Percentiles rank a stretch among this genome's conserved stretches.
Evolutionary conservation across 2,797 vertebrate species (phyloP).

Genomic region (Kryptopterus vitreolus): DNA sequence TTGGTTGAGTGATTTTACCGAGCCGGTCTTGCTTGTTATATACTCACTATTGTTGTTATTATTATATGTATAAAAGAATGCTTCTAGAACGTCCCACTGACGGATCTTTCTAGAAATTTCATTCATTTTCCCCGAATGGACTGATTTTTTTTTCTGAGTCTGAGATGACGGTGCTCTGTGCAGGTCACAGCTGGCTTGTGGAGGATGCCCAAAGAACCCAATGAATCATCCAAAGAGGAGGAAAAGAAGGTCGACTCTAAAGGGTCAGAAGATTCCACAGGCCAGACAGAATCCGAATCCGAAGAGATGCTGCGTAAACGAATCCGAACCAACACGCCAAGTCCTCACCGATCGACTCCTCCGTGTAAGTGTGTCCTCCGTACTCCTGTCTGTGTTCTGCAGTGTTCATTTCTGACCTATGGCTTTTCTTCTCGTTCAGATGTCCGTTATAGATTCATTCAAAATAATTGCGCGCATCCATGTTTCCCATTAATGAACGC

Average conservation of each 20-base stretch:
- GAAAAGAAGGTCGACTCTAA: conserved; percentile 64
- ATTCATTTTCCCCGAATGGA: background rate
- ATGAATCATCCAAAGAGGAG: conserved; percentile 67
- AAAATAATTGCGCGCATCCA: too few species aligned
- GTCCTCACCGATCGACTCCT: conserved; percentile 69
- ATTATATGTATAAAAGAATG: too few species aligned
- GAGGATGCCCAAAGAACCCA: conserved; percentile 85
- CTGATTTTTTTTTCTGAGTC: background rate
- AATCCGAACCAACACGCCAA: conserved; percentile 68
- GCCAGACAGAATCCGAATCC: conserved; percentile 59
- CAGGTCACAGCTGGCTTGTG: conserved; percentile 27
- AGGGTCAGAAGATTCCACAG: conserved; percentile 60
- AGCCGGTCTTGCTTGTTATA: too few species aligned
- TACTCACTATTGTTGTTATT: too few species aligned
- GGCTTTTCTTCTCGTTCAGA: background rate
- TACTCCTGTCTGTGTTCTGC: background rate
- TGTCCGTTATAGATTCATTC: too few species aligned
- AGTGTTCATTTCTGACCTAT: background rate
- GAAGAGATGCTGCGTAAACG: conserved; percentile 73
- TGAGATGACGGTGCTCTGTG: background rate
- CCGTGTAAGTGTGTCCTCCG: conserved; percentile 75
- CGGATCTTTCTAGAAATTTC: background rate
- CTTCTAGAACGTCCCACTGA: too few species aligned
- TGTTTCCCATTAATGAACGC: too few species aligned
- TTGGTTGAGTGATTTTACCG: background rate